phyloP scores from a whole-genome alignment of 1,140 invertebrate species.

The Diabrotica virgifera region DNA sequence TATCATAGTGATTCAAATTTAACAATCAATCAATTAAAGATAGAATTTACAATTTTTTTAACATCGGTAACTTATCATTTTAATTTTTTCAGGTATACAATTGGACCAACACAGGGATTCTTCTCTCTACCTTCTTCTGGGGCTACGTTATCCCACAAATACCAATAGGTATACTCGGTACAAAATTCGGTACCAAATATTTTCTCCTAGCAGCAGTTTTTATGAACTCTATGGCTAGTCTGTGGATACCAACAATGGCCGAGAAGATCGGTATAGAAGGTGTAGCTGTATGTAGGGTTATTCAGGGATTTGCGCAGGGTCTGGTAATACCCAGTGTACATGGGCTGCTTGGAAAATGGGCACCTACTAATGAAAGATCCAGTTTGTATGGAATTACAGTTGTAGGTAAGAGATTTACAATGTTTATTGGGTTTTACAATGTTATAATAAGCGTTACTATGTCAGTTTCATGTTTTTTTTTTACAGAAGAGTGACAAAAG shows the following conservation, averaged over 20 bases:
- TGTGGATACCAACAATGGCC: slow-evolving; percentile 42
- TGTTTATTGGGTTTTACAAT: neutral
- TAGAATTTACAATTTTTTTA: no score
- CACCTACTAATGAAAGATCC: slow-evolving; percentile 27
- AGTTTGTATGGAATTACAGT: slow-evolving; percentile 16
- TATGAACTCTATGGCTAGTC: slow-evolving; percentile 52
- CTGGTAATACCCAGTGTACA: slow-evolving; percentile 27
- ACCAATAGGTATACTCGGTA: slow-evolving; percentile 63
- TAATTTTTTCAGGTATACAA: slow-evolving; percentile 29
- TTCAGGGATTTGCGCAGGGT: slow-evolving; percentile 27
- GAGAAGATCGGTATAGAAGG: slow-evolving; percentile 25
- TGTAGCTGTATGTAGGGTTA: slow-evolving; percentile 24
- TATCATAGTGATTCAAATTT: no score
- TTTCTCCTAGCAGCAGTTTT: slow-evolving; percentile 59
- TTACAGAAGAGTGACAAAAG: no score
- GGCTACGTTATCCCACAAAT: slow-evolving; percentile 56
- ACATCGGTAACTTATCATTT: no score
- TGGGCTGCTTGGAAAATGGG: slow-evolving; percentile 27
- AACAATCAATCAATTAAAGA: no score
- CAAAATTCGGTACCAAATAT: slow-evolving; percentile 60
- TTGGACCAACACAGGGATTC: slow-evolving; percentile 52
- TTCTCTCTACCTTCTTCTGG: slow-evolving; percentile 67
- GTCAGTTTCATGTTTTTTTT: no score
- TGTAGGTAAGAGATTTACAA: slow-evolving; percentile 21
- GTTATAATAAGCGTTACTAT: no score